These are phyloP conservation scores for Micropoecilia bifurca DNA, from an alignment of 2,797 vertebrate genomes.

Conservation along the genomic window DNA sequence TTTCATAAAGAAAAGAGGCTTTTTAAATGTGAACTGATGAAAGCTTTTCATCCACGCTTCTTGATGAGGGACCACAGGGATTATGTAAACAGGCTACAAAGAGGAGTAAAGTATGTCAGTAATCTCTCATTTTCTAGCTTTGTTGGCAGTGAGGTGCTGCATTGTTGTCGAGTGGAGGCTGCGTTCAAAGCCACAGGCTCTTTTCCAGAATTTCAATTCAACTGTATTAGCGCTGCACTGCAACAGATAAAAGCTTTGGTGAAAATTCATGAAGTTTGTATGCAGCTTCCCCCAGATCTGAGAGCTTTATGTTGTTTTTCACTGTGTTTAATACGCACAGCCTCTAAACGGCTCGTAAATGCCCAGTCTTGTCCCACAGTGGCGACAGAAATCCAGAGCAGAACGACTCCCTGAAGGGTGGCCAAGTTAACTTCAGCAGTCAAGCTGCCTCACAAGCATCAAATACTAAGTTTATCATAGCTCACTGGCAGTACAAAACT, in stretches of 20 bases:
- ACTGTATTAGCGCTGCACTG: slow-evolving; percentile 22
- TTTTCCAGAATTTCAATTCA: slow-evolving; percentile 25
- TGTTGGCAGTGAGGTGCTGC: slow-evolving; percentile 46
- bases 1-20: slow-evolving; percentile 63
- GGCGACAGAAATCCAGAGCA: slow-evolving; percentile 33
- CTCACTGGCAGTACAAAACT: slow-evolving; percentile 37
- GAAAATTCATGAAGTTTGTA: slow-evolving; percentile 30
- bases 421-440: neutral
- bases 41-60: slow-evolving; percentile 65
- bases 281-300: slow-evolving; percentile 31
- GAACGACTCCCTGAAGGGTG: slow-evolving; percentile 15
- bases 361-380: neutral
- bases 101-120: slow-evolving; percentile 52
- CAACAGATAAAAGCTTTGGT: slow-evolving; percentile 13
- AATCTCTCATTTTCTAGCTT: slow-evolving; percentile 64
- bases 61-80: slow-evolving; percentile 63
- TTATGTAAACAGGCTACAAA: slow-evolving; percentile 75
- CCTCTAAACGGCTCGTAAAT: slow-evolving; percentile 20
- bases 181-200: slow-evolving; percentile 35
- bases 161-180: slow-evolving; percentile 47
- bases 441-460: slow-evolving; percentile 45
- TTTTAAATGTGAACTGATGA: slow-evolving; percentile 54
- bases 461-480: slow-evolving; percentile 38
- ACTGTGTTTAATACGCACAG: slow-evolving; percentile 15
- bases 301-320: slow-evolving; percentile 21